phyloP scores from a whole-genome alignment of 2,797 vertebrate species.

The Zalophus californianus region DNA sequence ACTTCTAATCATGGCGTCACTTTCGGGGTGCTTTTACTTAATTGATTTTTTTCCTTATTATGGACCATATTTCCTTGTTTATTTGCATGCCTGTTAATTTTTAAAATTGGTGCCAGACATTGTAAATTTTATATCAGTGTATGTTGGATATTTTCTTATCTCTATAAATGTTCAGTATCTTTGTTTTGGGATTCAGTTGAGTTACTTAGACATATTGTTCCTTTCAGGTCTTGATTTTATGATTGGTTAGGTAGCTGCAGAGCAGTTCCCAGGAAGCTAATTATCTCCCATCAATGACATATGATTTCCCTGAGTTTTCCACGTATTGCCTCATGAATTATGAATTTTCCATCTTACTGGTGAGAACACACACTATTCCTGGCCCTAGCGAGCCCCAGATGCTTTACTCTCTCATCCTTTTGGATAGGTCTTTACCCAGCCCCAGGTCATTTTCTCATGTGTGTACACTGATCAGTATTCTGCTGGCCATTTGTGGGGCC shows the following conservation, averaged over 20 bases:
- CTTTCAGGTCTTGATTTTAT: not conserved
- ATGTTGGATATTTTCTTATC: not conserved
- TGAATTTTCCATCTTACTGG: not conserved
- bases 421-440: fast-evolving
- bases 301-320: not conserved
- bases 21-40: not conserved
- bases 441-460: not conserved
- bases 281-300: not conserved
- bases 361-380: not conserved
- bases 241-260: not conserved
- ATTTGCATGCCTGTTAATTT: not conserved
- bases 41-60: not conserved
- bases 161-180: not conserved
- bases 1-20: not conserved
- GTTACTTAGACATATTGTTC: not conserved
- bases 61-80: not conserved
- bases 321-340: not conserved
- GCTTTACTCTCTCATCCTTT: not conserved
- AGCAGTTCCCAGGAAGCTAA: not conserved
- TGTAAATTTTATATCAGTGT: not conserved
- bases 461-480: not conserved
- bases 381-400: fast-evolving
- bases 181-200: not conserved
- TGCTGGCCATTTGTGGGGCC: not conserved
- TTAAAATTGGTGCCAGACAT: not conserved